Evolutionary conservation across 1,140 invertebrate species (phyloP), one percentile per base, ranked within the genome.

Genomic region (Cylas formicarius): DNA sequence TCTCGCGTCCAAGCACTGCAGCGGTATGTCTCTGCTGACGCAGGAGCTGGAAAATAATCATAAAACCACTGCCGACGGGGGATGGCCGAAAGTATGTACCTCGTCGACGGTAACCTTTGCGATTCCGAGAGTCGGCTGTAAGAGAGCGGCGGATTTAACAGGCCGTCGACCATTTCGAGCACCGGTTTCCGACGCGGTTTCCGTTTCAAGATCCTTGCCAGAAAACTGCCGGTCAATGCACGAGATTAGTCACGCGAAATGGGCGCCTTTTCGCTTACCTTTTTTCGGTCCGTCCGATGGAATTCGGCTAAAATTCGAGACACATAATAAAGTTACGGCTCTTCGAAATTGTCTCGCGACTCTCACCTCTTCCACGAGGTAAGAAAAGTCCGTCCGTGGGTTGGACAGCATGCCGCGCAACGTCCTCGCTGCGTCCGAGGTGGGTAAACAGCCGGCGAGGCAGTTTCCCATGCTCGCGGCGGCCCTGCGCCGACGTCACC

Each of bases 1-100:
- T 43, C 68, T 55, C 19, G 67, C 69, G 61, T 73, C 71, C 22
- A 74, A 58, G 55, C 64, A 66, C 63, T 73, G 70, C 19, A 74
- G 48, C 19, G 68, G 62, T 28, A 67, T 65, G 50, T 72, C 68
- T 40, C 63, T 42, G 31, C 63, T 66, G 32, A 60, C 66, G 44
- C 51, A 61, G 31, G 55, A 63, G 57, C 70, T 72, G 38, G 31
- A 53, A 55, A 48, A 17, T 32, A 43, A 34, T 29, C 44, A 14
- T 32, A 33, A 29, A 35, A 38, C 14, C 29, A 20, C n/a, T 29
- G 41, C 22, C 17, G 32, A 39, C 5, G 8, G 14, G n/a, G n/a
- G n/a, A 14, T 28, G 9, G 6, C 7, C 20, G 11, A 18, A 23
- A 42, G n/a, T 3, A 44, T 35, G 52, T 45, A 64, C 63, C 63